A percentile compares a stretch with the other conserved stretches of the same genome.
These are phyloP conservation scores for Diglossa brunneiventris DNA, from an alignment of 2,113 vertebrate genomes.

Conservation along the genomic window DNA sequence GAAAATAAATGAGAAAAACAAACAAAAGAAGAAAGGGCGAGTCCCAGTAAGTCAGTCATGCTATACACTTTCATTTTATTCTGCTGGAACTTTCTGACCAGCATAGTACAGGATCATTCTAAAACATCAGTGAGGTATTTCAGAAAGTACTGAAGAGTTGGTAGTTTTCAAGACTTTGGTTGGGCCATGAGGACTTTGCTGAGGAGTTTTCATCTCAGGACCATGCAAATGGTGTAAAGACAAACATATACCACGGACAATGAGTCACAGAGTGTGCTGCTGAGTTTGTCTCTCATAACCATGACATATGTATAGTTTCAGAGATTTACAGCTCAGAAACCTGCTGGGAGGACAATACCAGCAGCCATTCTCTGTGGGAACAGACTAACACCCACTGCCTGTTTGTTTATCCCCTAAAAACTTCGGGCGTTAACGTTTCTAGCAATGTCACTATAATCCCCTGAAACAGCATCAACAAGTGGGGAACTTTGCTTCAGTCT, in stretches of 20 bases:
- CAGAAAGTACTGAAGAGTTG: not conserved
- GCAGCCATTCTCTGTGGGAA: not conserved
- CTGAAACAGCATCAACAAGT: not conserved
- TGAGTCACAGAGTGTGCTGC: not conserved
- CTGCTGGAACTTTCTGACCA: not conserved
- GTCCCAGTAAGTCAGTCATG: not conserved
- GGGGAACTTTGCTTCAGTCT: not conserved
- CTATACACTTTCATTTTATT: not conserved
- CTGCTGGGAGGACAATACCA: not conserved
- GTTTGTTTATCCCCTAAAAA: not conserved
- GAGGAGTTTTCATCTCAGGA: not conserved
- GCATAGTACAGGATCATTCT: not conserved
- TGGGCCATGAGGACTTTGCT: not conserved
- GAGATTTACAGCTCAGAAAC: not conserved
- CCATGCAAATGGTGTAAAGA: not conserved
- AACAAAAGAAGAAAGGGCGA: not conserved
- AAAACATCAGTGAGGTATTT: not conserved
- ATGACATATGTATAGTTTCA: rapidly evolving
- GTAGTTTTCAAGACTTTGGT: not conserved
- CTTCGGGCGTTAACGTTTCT: rapidly evolving
- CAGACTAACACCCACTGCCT: not conserved
- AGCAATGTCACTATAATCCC: not conserved
- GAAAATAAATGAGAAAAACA: not conserved
- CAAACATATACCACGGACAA: not conserved
- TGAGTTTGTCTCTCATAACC: not conserved